Percentiles rank a stretch among this genome's conserved stretches.
Conservation (phyloP, 2,113 vertebrate species). For the Meleagris gallopavo region DNA sequence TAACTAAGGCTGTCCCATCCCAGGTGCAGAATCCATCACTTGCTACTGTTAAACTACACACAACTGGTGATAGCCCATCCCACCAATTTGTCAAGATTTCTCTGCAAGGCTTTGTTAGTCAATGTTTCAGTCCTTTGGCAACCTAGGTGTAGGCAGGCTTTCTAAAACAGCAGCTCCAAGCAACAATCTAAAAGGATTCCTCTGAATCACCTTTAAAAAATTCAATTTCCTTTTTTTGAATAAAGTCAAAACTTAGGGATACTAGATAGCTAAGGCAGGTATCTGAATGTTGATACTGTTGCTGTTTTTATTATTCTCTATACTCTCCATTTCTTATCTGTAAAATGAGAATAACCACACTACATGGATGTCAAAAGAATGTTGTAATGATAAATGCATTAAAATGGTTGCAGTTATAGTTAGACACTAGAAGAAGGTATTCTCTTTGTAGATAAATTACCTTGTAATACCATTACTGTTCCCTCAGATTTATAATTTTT, state of each 20-base stretch:
- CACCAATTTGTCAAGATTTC: not conserved
- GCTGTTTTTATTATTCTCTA: not conserved
- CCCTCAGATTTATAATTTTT: not conserved
- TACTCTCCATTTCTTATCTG: not conserved
- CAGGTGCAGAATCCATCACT: not conserved
- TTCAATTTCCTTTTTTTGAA: not conserved
- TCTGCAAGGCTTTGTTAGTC: not conserved
- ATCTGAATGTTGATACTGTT: not conserved
- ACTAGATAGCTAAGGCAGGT: not conserved
- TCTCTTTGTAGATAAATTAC: not conserved
- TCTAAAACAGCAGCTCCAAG: not conserved
- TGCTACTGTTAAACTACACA: not conserved
- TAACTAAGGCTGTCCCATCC: not conserved
- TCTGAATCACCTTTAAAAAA: not conserved
- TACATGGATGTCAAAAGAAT: not conserved
- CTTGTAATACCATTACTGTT: not conserved
- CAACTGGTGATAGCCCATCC: not conserved
- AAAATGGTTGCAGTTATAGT: not conserved
- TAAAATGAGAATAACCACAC: not conserved
- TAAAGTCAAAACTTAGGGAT: not conserved
- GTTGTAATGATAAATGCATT: not conserved
- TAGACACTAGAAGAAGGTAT: not conserved
- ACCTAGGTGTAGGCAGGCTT: not conserved
- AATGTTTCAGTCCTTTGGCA: not conserved
- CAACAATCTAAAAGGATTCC: not conserved